Evolutionary conservation across 2,888 invertebrate genomes (phyloP).

Genomic region (Pseudoips prasinana): DNA sequence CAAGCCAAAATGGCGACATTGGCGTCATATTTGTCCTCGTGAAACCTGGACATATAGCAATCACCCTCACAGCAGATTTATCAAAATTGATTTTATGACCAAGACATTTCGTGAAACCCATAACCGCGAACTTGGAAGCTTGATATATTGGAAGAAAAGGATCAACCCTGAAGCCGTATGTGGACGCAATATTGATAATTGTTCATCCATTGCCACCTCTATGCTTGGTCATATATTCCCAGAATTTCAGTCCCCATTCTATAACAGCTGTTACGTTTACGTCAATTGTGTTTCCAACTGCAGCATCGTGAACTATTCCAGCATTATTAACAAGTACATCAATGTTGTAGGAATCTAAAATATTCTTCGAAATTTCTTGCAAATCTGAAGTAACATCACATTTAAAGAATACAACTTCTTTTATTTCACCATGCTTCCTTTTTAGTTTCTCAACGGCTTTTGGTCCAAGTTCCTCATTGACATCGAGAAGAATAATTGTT

Average conservation of each 20-base stretch:
- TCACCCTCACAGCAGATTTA: constrained; percentile 49
- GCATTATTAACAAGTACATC: constrained; percentile 20
- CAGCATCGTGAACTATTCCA: not conserved
- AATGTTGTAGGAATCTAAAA: constrained; percentile 12
- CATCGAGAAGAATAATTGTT: constrained; percentile 24
- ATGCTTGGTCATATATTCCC: constrained; percentile 75
- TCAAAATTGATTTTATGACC: constrained; percentile 54
- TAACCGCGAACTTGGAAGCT: constrained; percentile 75
- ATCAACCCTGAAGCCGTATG: constrained; percentile 18
- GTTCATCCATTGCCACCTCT: constrained; percentile 77
- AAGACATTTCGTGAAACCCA: constrained; percentile 64
- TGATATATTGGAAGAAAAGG: constrained; percentile 17
- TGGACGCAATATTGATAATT: constrained; percentile 75
- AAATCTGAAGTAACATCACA: constrained; percentile 35
- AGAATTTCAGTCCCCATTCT: constrained; percentile 57
- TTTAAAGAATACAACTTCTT: constrained; percentile 26
- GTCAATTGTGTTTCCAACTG: constrained; percentile 6
- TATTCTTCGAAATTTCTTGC: constrained; percentile 8
- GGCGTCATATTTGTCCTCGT: too few species aligned
- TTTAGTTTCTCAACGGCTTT: constrained; percentile 10
- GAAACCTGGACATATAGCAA: too few species aligned
- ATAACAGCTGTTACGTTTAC: constrained; percentile 20
- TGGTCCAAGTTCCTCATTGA: constrained; percentile 13
- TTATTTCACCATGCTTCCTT: constrained; percentile 16
- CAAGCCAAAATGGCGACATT: too few species aligned